Percentiles rank a stretch among this genome's conserved stretches.
phyloP scores from a whole-genome alignment of 2,113 vertebrate species.

The Piaya cayana region DNA sequence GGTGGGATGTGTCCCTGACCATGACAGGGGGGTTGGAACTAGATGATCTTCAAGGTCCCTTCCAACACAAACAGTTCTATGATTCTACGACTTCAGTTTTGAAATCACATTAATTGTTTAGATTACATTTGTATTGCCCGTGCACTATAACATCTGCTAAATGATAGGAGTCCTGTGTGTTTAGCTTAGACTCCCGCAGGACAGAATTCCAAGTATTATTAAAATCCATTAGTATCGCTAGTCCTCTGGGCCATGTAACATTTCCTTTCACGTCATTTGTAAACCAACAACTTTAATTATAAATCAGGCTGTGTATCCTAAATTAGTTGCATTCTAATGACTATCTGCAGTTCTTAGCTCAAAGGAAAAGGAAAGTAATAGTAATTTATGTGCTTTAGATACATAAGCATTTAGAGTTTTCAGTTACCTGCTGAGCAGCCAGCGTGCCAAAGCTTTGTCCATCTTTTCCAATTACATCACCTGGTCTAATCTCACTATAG shows the following conservation, averaged over 20 bases:
- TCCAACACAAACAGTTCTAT: no score
- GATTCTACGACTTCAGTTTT: background rate
- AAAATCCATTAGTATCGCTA: background rate
- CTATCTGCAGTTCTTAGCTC: background rate
- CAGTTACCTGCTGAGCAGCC: background rate
- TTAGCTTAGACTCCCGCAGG: background rate
- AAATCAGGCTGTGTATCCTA: conserved; percentile 4
- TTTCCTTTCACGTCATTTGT: background rate
- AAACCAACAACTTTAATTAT: conserved; percentile 52
- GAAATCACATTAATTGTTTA: conserved; percentile 17
- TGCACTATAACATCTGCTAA: background rate
- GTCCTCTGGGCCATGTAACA: conserved; percentile 5
- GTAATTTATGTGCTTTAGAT: background rate
- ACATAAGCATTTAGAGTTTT: background rate
- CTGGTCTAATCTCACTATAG: background rate
- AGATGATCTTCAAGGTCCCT: no score
- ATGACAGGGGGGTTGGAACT: no score
- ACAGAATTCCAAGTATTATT: background rate
- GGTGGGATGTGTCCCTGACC: no score
- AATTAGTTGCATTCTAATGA: conserved; percentile 28
- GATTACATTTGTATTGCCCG: background rate
- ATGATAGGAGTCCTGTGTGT: background rate
- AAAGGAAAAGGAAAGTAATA: background rate
- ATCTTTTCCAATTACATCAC: background rate
- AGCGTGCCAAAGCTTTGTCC: background rate